Conservation (phyloP, 2,113 vertebrate genomes). For the Gymnarchus niloticus region DNA sequence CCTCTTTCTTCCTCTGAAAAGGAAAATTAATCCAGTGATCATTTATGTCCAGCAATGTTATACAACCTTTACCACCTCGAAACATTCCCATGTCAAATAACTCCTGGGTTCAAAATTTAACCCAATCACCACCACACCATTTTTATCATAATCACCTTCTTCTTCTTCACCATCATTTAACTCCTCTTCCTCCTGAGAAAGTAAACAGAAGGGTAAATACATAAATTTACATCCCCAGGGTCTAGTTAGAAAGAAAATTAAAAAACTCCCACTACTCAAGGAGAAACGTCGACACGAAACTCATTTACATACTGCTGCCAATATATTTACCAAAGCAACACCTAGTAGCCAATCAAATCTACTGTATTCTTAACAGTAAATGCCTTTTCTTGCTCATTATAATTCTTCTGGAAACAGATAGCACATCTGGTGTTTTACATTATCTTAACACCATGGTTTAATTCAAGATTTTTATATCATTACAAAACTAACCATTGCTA, state of each 20-base stretch:
- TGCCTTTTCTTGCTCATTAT: slow-evolving; percentile 23
- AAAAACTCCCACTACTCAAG: not conserved
- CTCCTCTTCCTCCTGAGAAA: slow-evolving; percentile 75
- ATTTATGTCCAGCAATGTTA: not conserved
- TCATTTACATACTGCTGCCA: not conserved
- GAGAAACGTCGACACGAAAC: not conserved
- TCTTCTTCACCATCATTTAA: slow-evolving; percentile 79
- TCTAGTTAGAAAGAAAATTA: not conserved
- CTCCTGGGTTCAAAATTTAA: not conserved
- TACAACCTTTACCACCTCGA: not conserved
- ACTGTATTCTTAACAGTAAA: not conserved
- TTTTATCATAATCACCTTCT: slow-evolving; percentile 68
- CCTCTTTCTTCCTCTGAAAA: slow-evolving; percentile 75
- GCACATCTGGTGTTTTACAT: not conserved
- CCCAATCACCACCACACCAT: not conserved
- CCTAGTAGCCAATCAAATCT: not conserved
- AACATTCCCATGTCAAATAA: not conserved
- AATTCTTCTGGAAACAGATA: not conserved
- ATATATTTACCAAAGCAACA: not conserved
- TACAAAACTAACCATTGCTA: not conserved
- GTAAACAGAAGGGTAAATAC: not conserved
- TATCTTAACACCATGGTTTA: not conserved
- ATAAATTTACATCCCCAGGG: not conserved
- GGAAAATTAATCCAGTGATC: not conserved
- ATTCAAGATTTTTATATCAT: not conserved